A percentile compares a stretch with the other conserved stretches of the same genome.
These are phyloP conservation scores for Dryobota labecula DNA, from an alignment of 2,888 invertebrate genomes.

Conservation along the genomic window DNA sequence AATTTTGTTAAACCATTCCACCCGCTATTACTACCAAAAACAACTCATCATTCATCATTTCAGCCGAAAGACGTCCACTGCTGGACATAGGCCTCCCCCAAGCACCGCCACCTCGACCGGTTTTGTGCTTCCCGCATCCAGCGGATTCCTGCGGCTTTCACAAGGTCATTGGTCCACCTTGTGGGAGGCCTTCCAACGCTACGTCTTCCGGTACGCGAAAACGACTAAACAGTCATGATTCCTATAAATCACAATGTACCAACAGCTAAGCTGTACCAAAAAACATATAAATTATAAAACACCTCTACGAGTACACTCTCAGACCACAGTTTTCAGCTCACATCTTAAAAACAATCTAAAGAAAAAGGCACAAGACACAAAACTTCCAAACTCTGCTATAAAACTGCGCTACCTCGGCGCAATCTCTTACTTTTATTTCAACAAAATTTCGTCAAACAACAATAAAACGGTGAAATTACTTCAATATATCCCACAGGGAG, in stretches of 20 bases:
- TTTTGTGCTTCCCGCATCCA: too few relatives aligned
- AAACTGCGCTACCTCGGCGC: conserved; percentile 48
- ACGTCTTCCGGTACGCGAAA: too few relatives aligned
- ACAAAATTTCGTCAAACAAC: conserved; percentile 66
- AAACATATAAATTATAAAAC: conserved; percentile 8
- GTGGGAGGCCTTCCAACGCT: too few relatives aligned
- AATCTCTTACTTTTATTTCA: conserved; percentile 66
- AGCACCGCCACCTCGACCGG: too few relatives aligned
- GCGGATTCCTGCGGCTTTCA: too few relatives aligned
- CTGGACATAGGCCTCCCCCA: too few relatives aligned
- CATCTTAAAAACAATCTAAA: conserved; percentile 38
- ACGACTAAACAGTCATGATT: background rate
- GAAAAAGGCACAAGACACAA: conserved; percentile 37
- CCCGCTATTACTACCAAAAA: background rate
- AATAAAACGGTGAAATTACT: conserved; percentile 63
- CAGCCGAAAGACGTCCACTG: too few relatives aligned
- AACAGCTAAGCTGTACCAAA: background rate
- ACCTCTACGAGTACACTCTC: conserved; percentile 12
- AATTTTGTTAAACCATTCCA: background rate
- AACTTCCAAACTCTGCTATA: conserved; percentile 44
- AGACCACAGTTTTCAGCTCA: conserved; percentile 13
- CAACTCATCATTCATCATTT: too few relatives aligned
- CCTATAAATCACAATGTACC: background rate
- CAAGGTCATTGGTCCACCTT: too few relatives aligned
- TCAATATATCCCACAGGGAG: conserved; percentile 57